Conservation (phyloP, 2,888 invertebrate species). For the Disparrhopalites patrizii region DNA sequence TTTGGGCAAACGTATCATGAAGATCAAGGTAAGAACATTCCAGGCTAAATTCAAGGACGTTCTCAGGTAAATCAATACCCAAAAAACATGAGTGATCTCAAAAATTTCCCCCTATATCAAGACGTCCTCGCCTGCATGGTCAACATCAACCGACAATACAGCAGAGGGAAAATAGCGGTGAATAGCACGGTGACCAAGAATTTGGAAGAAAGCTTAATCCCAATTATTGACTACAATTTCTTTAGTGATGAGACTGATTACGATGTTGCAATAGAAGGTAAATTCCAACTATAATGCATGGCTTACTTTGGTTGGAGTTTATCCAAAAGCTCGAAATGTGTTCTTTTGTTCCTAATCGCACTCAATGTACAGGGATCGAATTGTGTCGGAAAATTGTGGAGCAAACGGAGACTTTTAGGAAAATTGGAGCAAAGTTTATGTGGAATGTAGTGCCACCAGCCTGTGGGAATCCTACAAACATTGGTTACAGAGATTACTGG, state of each 20-base stretch:
- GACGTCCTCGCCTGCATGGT: neutral
- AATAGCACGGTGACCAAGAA: neutral
- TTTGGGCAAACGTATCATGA: neutral
- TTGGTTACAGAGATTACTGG: neutral
- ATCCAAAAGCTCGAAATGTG: neutral
- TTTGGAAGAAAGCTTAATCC: neutral
- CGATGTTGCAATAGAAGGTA: slow-evolving; percentile 9
- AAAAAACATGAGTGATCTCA: no score
- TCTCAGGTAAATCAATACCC: no score
- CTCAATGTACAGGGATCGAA: neutral
- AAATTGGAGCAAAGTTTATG: neutral
- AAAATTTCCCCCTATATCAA: no score
- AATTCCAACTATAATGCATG: neutral
- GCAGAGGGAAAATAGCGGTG: neutral
- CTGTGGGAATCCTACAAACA: neutral
- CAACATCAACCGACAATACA: slow-evolving; percentile 4
- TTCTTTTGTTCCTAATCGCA: neutral
- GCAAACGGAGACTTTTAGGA: neutral
- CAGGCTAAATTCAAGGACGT: no score
- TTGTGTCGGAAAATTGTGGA: neutral
- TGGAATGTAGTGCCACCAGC: neutral
- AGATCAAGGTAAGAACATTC: neutral
- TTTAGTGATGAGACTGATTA: slow-evolving; percentile 9
- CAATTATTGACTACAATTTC: slow-evolving; percentile 11
- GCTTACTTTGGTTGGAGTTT: neutral